Base-by-base conservation (phyloP, 2,888 invertebrate species). In the Himalopsyche kuldschensis region DNA sequence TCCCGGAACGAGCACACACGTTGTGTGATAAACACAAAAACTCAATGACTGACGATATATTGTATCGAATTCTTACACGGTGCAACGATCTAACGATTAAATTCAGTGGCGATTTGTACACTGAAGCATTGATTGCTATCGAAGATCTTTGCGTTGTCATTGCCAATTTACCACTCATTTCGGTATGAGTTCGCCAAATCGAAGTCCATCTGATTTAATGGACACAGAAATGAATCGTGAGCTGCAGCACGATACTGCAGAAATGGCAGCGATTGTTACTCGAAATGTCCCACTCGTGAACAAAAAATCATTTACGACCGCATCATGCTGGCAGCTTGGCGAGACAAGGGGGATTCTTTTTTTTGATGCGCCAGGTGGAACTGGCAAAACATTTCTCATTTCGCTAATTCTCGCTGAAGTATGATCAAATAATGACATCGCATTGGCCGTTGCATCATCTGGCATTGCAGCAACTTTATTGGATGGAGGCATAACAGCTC, bases 111-210 rank as follows among this genome's bases (percentile, higher is more conserved):
- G 76, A 27, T 8, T 30, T 76, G 17, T 87, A 87, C 86, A 88
- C 88, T 87, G 87, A 87, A 86, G 87, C 87, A 86, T 87, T 88
- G 86, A 87, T 88, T 85, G 84, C 85, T 85, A 87, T 88, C 55
- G 87, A 87, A 85, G 87, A 88, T 87, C 85, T 87, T 82, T 87
- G 87, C 86, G 80, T 87, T 86, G 75, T 85, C 76, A 86, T 87
- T 86, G 85, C 85, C 80, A 87, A 87, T 27, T 41, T 41, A 41
- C 41, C 41, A 41, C 41, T 41, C 41, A 41, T 87, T 87, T 87
- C 85, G 87, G 87, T 85, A 87, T 87, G 87, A 31, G 24, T 80
- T 85, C 87, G 80, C 87, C 87, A 82, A 86, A 87, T 86, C 86
- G 86, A 81, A 76, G 17, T 80, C 84, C 84, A 84, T 17, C 24